Evolutionary conservation across 2,888 invertebrate genomes (phyloP).

Genomic region (Drosophila hawaiiensis): DNA sequence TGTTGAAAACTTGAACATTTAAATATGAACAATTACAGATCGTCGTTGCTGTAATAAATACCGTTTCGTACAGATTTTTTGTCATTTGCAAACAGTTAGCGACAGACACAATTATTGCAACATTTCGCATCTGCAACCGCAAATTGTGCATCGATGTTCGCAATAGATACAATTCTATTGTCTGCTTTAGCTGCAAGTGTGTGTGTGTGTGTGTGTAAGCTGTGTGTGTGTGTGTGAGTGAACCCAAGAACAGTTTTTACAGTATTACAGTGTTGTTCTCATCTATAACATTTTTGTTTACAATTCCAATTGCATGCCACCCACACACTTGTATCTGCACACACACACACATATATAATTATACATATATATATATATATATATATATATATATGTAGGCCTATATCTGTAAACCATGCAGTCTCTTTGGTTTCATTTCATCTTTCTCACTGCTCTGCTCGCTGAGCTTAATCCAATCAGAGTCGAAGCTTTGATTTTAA

Average conservation of each 20-base stretch:
- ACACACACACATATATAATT: too few relatives aligned
- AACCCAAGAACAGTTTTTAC: conserved; percentile 17
- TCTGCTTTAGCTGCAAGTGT: not conserved
- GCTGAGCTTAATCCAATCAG: conserved; percentile 49
- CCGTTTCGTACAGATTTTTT: not conserved
- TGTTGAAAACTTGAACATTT: not conserved
- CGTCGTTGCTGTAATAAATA: not conserved
- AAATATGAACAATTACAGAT: not conserved
- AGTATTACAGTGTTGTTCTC: conserved; percentile 14
- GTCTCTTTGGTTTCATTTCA: not conserved
- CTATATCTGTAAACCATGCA: conserved; percentile 4
- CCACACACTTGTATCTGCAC: not conserved
- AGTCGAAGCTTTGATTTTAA: conserved; percentile 49
- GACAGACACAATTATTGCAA: conserved; percentile 7
- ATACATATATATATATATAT: not conserved
- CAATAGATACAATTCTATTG: conserved; percentile 23
- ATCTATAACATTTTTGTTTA: conserved; percentile 38
- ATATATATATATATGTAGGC: conserved; percentile 2
- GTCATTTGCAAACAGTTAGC: not conserved
- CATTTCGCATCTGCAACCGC: conserved; percentile 7
- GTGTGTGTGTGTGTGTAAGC: not conserved
- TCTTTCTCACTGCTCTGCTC: not conserved
- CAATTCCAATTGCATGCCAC: conserved; percentile 39
- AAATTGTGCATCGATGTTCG: conserved; percentile 18
- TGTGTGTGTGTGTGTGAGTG: not conserved